Base-by-base conservation (phyloP, 2,797 vertebrate genomes). In the Telmatherina bonti region DNA sequence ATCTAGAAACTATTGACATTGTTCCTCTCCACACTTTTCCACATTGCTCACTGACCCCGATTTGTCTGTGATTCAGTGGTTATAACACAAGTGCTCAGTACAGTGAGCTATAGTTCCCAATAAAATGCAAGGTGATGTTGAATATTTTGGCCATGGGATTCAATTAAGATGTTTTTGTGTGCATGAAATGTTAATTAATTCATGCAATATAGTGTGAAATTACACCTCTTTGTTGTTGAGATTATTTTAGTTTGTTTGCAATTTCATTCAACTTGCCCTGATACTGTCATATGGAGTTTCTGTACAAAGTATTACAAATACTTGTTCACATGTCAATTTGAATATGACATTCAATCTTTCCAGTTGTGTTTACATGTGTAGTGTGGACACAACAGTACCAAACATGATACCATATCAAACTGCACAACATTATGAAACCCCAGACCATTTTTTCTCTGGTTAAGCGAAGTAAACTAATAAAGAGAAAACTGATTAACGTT, bases 41-140 rank as follows among this genome's bases (percentile, higher is more conserved):
- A 59, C 13, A 61, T 31, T 49, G 60, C 29, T 36, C 33, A 62
- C 65, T 83, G 74, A 83, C 78, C 70, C 10, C 1, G 0, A 67
- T 86, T 22, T 70, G 18, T 30, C 30, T 62, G 41, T 36, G 35
- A 43, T 53, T 54, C 24, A 31, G 16, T 4, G 26, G 64, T 31
- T 58, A 61, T 58, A 65, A 65, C 54, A 68, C 16, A 60, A 8
- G 30, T 29, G 24, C 29, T 20, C n/a, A 0, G 31, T 36, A 41
- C 30, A 41, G 30, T 20, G 41, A 18, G 16, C 12, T 43, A n/a
- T 9, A 52, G 63, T 24, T 33, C 30, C 13, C 6, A 54, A 49
- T 31, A 53, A 24, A 47, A 52, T 36, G 18, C 53, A 55, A 16
- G 0, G 36, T 26, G 7, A 15, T 60, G 31, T 18, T 47, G 16